Conservation (phyloP, 2,888 invertebrate species). For the Drosophila mulleri region DNA sequence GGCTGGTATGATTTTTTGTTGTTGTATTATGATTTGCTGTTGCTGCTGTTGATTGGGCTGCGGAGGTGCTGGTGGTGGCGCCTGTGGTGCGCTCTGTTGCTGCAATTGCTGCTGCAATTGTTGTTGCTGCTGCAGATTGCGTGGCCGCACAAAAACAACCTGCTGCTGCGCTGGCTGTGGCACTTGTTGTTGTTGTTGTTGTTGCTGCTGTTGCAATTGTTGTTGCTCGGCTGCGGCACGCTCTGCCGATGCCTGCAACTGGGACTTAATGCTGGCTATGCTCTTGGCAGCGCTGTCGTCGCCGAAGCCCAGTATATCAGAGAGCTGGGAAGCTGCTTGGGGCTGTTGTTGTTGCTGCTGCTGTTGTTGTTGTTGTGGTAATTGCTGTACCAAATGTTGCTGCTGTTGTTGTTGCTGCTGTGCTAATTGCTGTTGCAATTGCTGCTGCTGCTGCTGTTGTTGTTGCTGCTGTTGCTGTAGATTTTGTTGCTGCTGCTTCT, state of each 20-base stretch:
- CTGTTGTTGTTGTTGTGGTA: constrained; percentile 63
- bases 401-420: constrained; percentile 75
- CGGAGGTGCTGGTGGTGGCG: constrained; percentile 58
- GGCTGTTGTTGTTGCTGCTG: constrained; percentile 56
- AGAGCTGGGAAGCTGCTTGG: constrained; percentile 54
- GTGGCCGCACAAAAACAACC: constrained; percentile 81
- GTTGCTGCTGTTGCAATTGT: constrained; percentile 84
- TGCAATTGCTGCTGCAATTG: constrained; percentile 70
- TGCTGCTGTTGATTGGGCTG: constrained; percentile 62
- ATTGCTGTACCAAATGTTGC: constrained; percentile 63
- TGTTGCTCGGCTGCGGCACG: constrained; percentile 64
- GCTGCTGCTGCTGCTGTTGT: constrained; percentile 44
- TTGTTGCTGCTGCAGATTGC: constrained; percentile 65
- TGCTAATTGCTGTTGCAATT: constrained; percentile 36
- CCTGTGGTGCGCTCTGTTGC: constrained; percentile 72
- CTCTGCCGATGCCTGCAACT: constrained; percentile 77
- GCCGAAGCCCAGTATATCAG: constrained; percentile 83
- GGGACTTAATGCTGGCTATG: constrained; percentile 81
- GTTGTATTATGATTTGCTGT: constrained; percentile 82
- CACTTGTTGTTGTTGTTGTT: constrained; percentile 54
- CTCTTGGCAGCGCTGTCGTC: constrained; percentile 78
- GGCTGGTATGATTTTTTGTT: constrained; percentile 81
- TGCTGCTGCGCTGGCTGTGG: constrained; percentile 70
- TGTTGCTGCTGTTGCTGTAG: constrained; percentile 50
- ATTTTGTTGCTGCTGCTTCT: constrained; percentile 68